A percentile compares a stretch with the other conserved stretches of the same genome.
phyloP scores from a whole-genome alignment of 1,140 invertebrate species.

The Zaprionus taronus region DNA sequence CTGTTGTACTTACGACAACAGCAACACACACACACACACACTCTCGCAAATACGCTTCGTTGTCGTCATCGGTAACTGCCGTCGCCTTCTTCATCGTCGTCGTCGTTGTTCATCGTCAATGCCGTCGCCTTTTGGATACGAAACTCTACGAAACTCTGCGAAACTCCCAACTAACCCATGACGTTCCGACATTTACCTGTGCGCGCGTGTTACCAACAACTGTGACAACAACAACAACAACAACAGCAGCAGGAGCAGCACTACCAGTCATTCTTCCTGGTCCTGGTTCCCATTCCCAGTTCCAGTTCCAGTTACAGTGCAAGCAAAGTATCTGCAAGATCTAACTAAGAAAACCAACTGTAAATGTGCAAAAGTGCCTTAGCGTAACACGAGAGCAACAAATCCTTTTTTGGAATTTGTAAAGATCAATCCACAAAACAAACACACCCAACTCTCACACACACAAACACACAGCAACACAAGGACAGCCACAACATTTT shows the following conservation, averaged over 20 bases:
- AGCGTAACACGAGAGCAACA: slow-evolving; percentile 8
- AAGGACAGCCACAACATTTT: slow-evolving; percentile 11
- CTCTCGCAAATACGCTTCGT: slow-evolving; percentile 7
- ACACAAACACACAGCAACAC: slow-evolving; percentile 21
- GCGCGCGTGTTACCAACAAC: slow-evolving; percentile 50
- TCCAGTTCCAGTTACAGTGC: slow-evolving; percentile 6
- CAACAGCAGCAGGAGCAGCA: slow-evolving; percentile 18
- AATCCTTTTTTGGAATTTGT: neutral
- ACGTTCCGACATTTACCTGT: slow-evolving; percentile 50
- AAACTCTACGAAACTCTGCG: slow-evolving; percentile 39
- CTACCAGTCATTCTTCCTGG: neutral
- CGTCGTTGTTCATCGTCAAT: slow-evolving; percentile 35
- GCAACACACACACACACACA: slow-evolving; percentile 16
- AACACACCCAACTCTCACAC: neutral
- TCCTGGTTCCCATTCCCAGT: neutral
- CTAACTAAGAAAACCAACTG: slow-evolving; percentile 28
- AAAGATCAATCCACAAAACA: slow-evolving; percentile 4
- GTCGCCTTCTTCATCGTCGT: slow-evolving; percentile 36
- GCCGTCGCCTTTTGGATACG: slow-evolving; percentile 67
- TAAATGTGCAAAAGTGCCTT: slow-evolving; percentile 65
- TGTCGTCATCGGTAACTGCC: slow-evolving; percentile 38
- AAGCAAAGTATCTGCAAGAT: slow-evolving; percentile 35
- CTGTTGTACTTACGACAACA: slow-evolving; percentile 43
- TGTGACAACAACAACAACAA: slow-evolving; percentile 32
- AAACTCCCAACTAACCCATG: slow-evolving; percentile 32